A percentile compares a stretch with the other conserved stretches of the same genome.
Conservation (phyloP, 2,113 vertebrate species). For the Grallaria varia region DNA sequence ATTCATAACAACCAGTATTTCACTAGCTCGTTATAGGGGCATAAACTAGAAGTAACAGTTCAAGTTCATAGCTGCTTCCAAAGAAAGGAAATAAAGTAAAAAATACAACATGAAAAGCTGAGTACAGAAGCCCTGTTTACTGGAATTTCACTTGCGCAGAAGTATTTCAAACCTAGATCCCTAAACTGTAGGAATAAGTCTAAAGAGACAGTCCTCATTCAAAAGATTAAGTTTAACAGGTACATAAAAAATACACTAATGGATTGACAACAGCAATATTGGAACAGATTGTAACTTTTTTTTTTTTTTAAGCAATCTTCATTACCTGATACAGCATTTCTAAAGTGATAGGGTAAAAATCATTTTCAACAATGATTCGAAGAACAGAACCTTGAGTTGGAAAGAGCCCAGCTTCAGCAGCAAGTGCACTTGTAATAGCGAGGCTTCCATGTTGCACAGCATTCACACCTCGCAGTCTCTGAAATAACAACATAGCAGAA, state of each 20-base stretch:
- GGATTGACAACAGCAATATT: not conserved
- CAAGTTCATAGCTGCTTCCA: not conserved
- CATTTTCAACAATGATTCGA: conserved; percentile 83
- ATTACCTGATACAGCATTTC: conserved; percentile 85
- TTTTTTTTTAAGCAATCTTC: not conserved
- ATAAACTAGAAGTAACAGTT: not conserved
- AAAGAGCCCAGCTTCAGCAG: conserved; percentile 46
- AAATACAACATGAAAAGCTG: not conserved
- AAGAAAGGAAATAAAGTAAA: not conserved
- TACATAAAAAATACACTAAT: not conserved
- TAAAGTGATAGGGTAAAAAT: conserved; percentile 80
- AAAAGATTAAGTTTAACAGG: not conserved
- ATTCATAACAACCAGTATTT: not conserved
- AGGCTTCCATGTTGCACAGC: conserved; percentile 62
- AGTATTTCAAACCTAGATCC: not conserved
- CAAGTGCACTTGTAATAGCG: conserved; percentile 27
- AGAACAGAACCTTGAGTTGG: conserved; percentile 77
- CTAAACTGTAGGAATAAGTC: not conserved
- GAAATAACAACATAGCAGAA: not conserved
- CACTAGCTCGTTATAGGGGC: not conserved
- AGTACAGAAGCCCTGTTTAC: not conserved
- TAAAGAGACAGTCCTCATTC: not conserved
- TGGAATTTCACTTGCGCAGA: not conserved
- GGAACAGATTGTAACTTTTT: not conserved
- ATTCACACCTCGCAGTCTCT: conserved; percentile 77